Conservation (phyloP, 1,140 invertebrate species). For the Sarcophaga bullata region DNA sequence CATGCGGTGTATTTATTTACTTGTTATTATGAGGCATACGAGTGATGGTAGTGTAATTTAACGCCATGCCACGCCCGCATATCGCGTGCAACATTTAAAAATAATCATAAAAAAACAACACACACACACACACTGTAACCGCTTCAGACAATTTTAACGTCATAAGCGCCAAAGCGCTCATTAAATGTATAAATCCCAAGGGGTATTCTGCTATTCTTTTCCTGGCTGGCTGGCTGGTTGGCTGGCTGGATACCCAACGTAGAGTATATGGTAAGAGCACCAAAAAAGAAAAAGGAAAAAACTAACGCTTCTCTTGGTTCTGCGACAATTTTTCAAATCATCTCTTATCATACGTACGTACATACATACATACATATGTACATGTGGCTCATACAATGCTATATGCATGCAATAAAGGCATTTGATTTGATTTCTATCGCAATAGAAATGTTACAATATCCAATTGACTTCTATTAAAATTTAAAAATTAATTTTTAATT, state of each 20-base stretch:
- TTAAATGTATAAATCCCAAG: constrained; percentile 28
- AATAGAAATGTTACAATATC: too few species aligned
- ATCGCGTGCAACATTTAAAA: constrained; percentile 31
- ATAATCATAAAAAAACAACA: neutral
- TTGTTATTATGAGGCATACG: neutral
- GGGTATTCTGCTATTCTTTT: neutral
- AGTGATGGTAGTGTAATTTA: constrained; percentile 8
- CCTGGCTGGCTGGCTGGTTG: neutral
- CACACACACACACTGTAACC: neutral
- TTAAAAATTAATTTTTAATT: too few species aligned
- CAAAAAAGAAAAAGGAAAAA: neutral
- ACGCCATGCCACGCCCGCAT: constrained; percentile 34
- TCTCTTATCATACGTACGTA: too few species aligned
- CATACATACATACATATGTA: too few species aligned
- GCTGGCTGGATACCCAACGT: neutral
- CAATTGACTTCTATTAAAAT: too few species aligned
- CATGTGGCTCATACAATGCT: too few species aligned
- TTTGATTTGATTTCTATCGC: too few species aligned
- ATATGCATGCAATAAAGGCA: too few species aligned
- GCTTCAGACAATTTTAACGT: neutral
- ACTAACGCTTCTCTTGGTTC: neutral
- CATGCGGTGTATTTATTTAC: neutral
- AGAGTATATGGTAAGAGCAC: neutral
- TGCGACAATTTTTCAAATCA: too few species aligned
- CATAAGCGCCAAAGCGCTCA: constrained; percentile 23